These are phyloP conservation scores for Gadus chalcogrammus DNA, from an alignment of 2,113 vertebrate species.

Conservation along the genomic window DNA sequence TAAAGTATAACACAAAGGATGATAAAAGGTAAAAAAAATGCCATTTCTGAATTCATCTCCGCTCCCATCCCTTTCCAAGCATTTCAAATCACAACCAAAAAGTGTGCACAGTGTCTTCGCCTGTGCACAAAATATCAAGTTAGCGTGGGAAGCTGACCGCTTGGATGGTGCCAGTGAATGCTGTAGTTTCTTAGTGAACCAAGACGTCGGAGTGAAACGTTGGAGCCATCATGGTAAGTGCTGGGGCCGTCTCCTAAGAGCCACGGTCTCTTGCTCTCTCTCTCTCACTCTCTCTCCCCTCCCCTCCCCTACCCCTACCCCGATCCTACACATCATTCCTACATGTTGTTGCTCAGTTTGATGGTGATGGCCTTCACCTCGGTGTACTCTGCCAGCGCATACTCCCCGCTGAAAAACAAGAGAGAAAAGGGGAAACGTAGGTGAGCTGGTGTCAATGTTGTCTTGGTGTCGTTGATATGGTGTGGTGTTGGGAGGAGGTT, in stretches of 20 bases:
- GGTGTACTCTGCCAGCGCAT: constrained; percentile 87
- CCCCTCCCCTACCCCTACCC: not conserved
- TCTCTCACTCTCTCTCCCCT: not conserved
- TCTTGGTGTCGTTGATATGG: not conserved
- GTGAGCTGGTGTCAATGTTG: not conserved
- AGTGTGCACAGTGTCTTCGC: too few relatives aligned
- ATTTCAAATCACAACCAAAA: too few relatives aligned
- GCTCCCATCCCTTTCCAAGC: too few relatives aligned
- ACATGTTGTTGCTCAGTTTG: constrained; percentile 83
- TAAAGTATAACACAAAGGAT: constrained; percentile 23
- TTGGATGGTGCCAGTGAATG: too few relatives aligned
- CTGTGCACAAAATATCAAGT: too few relatives aligned
- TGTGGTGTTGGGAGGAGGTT: not conserved
- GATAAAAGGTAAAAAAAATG: not conserved
- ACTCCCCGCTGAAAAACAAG: constrained; percentile 79
- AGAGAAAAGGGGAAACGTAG: constrained; percentile 29
- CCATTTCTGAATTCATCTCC: too few relatives aligned
- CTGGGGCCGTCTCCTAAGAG: too few relatives aligned
- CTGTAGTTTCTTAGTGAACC: too few relatives aligned
- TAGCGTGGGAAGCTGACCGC: too few relatives aligned
- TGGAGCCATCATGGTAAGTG: too few relatives aligned
- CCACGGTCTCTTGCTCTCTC: not conserved
- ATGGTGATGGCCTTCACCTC: constrained; percentile 95
- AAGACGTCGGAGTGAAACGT: too few relatives aligned
- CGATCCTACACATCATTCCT: constrained; percentile 42